A percentile compares a stretch with the other conserved stretches of the same genome.
Evolutionary conservation across 2,888 invertebrate species (phyloP).

Genomic region (Hecatera dysodea): DNA sequence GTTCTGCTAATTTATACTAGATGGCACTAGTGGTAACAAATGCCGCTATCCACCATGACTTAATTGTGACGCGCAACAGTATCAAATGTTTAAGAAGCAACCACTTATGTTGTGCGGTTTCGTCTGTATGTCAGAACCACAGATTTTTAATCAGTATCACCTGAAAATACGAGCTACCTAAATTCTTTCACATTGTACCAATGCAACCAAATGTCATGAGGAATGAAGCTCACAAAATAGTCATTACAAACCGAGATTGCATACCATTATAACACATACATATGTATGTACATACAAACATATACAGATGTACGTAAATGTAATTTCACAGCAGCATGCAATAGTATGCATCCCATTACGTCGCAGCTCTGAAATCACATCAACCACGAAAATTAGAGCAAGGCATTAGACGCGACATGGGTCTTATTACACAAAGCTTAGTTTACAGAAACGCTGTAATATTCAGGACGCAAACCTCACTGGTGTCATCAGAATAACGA

Average conservation of each 20-base stretch:
- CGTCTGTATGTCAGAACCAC: too few relatives aligned
- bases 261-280: background rate
- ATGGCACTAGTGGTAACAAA: too few relatives aligned
- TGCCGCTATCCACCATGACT: too few relatives aligned
- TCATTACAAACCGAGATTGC: background rate
- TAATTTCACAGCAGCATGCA: slow-evolving; percentile 10
- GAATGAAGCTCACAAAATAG: background rate
- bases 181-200: background rate
- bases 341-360: slow-evolving; percentile 13
- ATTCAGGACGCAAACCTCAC: slow-evolving; percentile 52
- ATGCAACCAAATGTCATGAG: background rate
- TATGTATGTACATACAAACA: too few relatives aligned
- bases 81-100: too few relatives aligned
- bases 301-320: background rate
- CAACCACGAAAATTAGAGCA: slow-evolving; percentile 36
- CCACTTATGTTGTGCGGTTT: too few relatives aligned
- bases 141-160: too few relatives aligned
- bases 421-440: slow-evolving; percentile 41
- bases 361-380: slow-evolving; percentile 33
- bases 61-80: too few relatives aligned
- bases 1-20: too few relatives aligned
- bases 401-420: slow-evolving; percentile 34
- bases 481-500: slow-evolving; percentile 71
- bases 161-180: too few relatives aligned
- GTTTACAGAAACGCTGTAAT: slow-evolving; percentile 46